Conservation (phyloP, 1,140 invertebrate species). For the Acromyrmex heyeri region DNA sequence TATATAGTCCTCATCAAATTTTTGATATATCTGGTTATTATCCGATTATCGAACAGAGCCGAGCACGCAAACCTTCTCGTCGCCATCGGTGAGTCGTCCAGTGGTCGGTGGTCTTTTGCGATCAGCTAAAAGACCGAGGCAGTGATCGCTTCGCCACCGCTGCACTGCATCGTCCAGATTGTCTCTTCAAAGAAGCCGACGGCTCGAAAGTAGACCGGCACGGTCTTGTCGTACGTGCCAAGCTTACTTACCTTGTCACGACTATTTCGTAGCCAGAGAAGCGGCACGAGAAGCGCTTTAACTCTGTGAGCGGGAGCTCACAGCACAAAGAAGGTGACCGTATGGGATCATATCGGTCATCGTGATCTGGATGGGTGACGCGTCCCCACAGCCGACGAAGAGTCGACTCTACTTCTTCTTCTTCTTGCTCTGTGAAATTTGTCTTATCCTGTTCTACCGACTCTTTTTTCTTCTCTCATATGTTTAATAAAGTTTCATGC, state of each 20-base stretch:
- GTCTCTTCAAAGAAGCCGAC: slow-evolving; percentile 75
- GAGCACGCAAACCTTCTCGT: background rate
- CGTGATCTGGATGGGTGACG: slow-evolving; percentile 79
- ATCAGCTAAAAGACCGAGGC: slow-evolving; percentile 26
- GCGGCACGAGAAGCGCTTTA: slow-evolving; percentile 37
- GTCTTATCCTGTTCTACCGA: background rate
- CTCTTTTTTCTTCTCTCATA: background rate
- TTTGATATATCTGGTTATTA: background rate
- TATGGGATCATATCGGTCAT: slow-evolving; percentile 73
- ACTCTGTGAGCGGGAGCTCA: slow-evolving; percentile 17
- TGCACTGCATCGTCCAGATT: slow-evolving; percentile 64
- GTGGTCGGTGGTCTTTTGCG: slow-evolving; percentile 1
- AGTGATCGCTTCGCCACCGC: slow-evolving; percentile 65
- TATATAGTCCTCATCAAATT: too few species aligned
- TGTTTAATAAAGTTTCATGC: background rate
- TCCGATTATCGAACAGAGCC: background rate
- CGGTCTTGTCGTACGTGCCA: slow-evolving; percentile 66
- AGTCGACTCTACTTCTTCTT: slow-evolving; percentile 11
- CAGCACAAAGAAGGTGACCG: slow-evolving; percentile 70
- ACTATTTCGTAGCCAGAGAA: slow-evolving; percentile 36
- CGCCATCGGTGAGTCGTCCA: background rate
- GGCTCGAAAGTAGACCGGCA: slow-evolving; percentile 67
- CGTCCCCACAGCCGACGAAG: slow-evolving; percentile 53
- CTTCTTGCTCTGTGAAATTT: slow-evolving; percentile 38
- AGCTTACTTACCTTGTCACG: slow-evolving; percentile 66